These are phyloP conservation scores for Holocentrus rufus DNA, from an alignment of 2,797 vertebrate genomes.

Conservation along the genomic window DNA sequence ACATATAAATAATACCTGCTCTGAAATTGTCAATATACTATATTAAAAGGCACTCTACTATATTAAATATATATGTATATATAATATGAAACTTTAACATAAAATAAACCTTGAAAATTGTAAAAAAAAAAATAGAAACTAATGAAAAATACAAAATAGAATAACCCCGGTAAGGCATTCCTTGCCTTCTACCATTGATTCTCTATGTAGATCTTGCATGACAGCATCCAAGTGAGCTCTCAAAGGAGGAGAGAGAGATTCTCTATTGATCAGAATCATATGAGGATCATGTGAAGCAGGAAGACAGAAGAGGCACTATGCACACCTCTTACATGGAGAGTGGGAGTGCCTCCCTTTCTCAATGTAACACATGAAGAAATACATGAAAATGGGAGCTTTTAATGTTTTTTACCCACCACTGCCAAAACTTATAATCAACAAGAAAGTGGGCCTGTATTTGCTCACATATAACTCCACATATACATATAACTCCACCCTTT, in stretches of 20 bases:
- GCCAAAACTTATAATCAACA: no score
- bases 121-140: no score
- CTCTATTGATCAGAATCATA: slow-evolving; percentile 15
- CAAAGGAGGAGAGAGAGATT: background rate
- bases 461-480: no score
- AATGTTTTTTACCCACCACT: no score
- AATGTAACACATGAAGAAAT: background rate
- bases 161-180: background rate
- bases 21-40: no score
- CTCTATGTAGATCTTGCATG: background rate
- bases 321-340: no score
- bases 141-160: background rate
- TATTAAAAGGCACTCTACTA: no score
- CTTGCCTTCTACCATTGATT: no score
- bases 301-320: background rate
- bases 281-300: slow-evolving; percentile 23
- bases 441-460: no score
- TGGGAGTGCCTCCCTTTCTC: background rate
- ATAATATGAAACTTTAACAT: no score
- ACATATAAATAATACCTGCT: no score
- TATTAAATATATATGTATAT: no score
- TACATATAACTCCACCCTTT: background rate
- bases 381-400: background rate
- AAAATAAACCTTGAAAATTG: background rate
- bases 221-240: background rate